Conservation (phyloP, 2,888 invertebrate species). For the Baronia brevicornis region DNA sequence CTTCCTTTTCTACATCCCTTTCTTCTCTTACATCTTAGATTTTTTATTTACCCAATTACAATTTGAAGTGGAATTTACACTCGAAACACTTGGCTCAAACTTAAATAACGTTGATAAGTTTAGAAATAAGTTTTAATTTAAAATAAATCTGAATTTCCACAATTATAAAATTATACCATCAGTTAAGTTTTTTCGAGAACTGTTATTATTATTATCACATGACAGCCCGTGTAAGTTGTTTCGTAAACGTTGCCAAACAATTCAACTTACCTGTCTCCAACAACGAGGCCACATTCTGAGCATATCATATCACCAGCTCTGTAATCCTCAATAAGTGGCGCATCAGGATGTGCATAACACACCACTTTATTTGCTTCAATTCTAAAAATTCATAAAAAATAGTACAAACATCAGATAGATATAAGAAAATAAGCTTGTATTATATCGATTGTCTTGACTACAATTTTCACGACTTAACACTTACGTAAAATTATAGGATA, state of each 20-base stretch:
- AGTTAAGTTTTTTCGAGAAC: too few species aligned
- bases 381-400: constrained; percentile 72
- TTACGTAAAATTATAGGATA: constrained; percentile 39
- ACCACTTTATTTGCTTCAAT: constrained; percentile 86
- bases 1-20: too few species aligned
- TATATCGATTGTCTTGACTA: constrained; percentile 14
- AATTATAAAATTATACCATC: background rate
- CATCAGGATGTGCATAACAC: constrained; percentile 96
- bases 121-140: too few species aligned
- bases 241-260: background rate
- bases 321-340: constrained; percentile 97
- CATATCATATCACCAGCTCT: constrained; percentile 99
- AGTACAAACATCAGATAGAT: constrained; percentile 15
- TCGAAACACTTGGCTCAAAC: too few species aligned
- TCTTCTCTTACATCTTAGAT: too few species aligned
- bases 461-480: constrained; percentile 29
- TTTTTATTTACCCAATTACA: too few species aligned
- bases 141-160: too few species aligned
- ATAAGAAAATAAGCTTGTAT: constrained; percentile 17
- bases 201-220: too few species aligned
- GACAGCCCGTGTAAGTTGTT: too few species aligned
- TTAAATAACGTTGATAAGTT: too few species aligned
- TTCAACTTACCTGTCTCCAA: constrained; percentile 90
- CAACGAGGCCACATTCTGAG: constrained; percentile 99
- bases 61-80: too few species aligned